Evolutionary conservation across 2,113 vertebrate genomes (phyloP).

Genomic region (Agapornis roseicollis): DNA sequence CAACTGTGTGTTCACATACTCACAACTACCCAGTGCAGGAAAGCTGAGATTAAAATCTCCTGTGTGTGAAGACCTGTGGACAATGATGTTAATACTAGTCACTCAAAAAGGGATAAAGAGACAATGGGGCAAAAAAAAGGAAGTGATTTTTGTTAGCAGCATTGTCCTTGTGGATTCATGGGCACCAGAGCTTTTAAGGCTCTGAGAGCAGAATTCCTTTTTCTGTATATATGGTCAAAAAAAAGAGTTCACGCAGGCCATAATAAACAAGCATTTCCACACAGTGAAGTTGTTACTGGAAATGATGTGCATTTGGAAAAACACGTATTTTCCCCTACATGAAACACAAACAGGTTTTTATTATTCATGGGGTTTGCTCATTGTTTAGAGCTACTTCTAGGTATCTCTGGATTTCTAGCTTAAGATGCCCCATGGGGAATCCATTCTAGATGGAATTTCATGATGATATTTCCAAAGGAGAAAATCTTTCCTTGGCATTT

Average conservation of each 20-base stretch:
- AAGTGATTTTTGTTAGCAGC: neutral
- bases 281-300: neutral
- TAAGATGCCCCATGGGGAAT: neutral
- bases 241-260: neutral
- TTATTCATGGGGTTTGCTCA: neutral
- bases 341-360: neutral
- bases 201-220: neutral
- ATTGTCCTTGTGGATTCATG: neutral
- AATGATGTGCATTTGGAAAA: neutral
- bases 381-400: neutral
- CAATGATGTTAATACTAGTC: neutral
- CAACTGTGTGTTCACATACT: neutral
- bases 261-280: neutral
- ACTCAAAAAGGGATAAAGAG: constrained; percentile 8
- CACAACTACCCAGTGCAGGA: neutral
- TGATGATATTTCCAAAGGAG: neutral
- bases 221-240: neutral
- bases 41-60: constrained; percentile 12
- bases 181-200: neutral
- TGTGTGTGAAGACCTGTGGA: neutral
- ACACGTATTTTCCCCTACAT: neutral
- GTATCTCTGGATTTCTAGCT: neutral
- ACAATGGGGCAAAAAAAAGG: neutral
- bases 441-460: neutral
- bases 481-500: neutral